Base-by-base conservation (phyloP, 1,140 invertebrate species). In the Drosophila ficusphila region DNA sequence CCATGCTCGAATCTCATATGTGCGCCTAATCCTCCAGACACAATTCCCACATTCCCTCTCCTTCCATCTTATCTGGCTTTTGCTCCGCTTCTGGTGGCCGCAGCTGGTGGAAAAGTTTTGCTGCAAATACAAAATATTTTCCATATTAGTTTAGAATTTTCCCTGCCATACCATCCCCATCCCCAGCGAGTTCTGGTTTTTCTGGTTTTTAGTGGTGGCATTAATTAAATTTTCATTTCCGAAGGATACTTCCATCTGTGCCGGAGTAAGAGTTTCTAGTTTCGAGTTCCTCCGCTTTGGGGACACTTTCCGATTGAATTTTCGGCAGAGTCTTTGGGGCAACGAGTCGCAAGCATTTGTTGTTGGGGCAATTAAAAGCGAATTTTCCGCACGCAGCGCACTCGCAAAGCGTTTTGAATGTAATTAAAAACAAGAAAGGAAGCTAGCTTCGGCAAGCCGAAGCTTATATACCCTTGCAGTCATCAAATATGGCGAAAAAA, bases 141-240 rank as follows among this genome's bases (percentile, higher is more conserved):
- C 72, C 56, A 86, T 86, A 85, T 79, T 76, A 48, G 75, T 74
- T 82, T 69, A 33, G 33, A 78, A 61, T 49, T 73, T 51, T 51
- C 62, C 62, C 39, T 36, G 12, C 44, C 72, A 29, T 33, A 23
- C 36, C 42, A 19, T 11, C 14, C 44, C 46, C 64, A 42, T 18
- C 44, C 46, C 64, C 48, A 36, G 58, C 12, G 44, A 12, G 49
- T 31, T 16, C n/a, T 39, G 72, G 64, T 69, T 76, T 76, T 49
- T 58, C 57, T 39, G 33, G 36, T 78, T 68, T 71, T 36, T 48
- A 61, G 53, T 69, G 69, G 33, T 48, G 39, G 65, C 78, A 73
- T 83, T 82, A 83, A 83, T 82, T 82, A 83, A 82, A 82, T 83
- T 83, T 81, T 39, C 62, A 74, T 81, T 82, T 58, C 57, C 42